Evolutionary conservation across 2,888 invertebrate species (phyloP).

Genomic region (Zaprionus lineosus): DNA sequence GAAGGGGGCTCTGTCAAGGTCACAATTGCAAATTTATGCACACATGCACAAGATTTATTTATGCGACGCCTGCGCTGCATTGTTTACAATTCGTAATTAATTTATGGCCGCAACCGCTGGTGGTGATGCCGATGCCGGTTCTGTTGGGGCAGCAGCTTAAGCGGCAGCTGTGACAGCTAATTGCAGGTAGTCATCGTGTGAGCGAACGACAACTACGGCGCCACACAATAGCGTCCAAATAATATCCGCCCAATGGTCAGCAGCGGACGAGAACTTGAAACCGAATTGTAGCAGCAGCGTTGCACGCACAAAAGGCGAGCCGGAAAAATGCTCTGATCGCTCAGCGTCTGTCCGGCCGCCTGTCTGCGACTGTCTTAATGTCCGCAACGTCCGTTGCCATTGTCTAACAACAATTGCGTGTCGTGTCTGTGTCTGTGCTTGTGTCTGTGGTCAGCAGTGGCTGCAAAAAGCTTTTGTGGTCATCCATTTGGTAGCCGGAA

Average conservation of each 20-base stretch:
- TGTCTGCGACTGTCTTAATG: not conserved
- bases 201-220: slow-evolving; percentile 40
- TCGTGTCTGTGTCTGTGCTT: too few relatives aligned
- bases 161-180: slow-evolving; percentile 61
- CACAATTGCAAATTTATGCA: slow-evolving; percentile 70
- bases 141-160: slow-evolving; percentile 25
- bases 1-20: slow-evolving; percentile 51
- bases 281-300: slow-evolving; percentile 42
- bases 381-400: slow-evolving; percentile 45
- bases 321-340: slow-evolving; percentile 46
- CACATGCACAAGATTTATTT: slow-evolving; percentile 69
- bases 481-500: slow-evolving; percentile 66
- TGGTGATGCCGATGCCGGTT: slow-evolving; percentile 12
- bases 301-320: slow-evolving; percentile 60
- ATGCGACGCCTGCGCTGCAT: slow-evolving; percentile 64
- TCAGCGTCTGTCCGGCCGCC: slow-evolving; percentile 1
- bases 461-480: slow-evolving; percentile 67
- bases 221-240: slow-evolving; percentile 80
- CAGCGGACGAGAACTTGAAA: slow-evolving; percentile 6
- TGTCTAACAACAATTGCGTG: slow-evolving; percentile 71
- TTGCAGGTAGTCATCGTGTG: slow-evolving; percentile 60
- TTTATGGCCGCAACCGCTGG: slow-evolving; percentile 49
- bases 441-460: slow-evolving; percentile 43
- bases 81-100: slow-evolving; percentile 73
- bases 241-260: slow-evolving; percentile 79